phyloP scores from a whole-genome alignment of 2,888 invertebrate species.

The Muschampia plurimacula region DNA sequence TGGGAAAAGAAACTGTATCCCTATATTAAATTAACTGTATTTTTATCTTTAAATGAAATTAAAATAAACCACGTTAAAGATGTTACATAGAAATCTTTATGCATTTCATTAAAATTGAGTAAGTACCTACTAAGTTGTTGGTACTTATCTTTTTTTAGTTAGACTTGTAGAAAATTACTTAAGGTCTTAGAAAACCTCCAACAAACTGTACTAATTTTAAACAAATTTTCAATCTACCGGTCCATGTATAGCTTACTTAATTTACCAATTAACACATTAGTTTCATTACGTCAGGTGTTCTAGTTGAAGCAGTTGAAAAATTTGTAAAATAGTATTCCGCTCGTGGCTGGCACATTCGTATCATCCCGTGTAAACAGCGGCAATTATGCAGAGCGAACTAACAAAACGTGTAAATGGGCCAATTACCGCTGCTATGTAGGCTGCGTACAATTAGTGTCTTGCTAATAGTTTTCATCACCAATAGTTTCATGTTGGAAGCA shows the following conservation, averaged over 20 bases:
- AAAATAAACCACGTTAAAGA: too few relatives aligned
- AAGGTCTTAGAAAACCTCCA: not conserved
- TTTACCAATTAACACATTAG: conserved; percentile 58
- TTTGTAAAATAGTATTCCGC: conserved; percentile 59
- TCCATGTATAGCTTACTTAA: conserved; percentile 44
- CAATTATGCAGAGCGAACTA: conserved; percentile 81
- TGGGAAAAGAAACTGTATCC: too few relatives aligned
- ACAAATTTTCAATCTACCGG: not conserved
- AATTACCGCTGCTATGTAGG: conserved; percentile 84
- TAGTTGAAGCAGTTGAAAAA: conserved; percentile 51
- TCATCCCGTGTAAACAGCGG: conserved; percentile 73
- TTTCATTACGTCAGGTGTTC: conserved; percentile 49
- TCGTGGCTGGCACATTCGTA: conserved; percentile 72
- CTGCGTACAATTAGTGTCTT: conserved; percentile 81
- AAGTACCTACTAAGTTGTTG: too few relatives aligned
- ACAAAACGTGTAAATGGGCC: conserved; percentile 85
- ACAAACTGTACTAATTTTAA: not conserved
- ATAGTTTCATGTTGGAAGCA: conserved; percentile 68
- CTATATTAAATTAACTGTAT: too few relatives aligned
- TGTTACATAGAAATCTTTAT: too few relatives aligned
- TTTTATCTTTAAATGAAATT: too few relatives aligned
- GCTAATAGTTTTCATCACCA: conserved; percentile 85
- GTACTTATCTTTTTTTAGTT: too few relatives aligned
- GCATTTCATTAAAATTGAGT: too few relatives aligned
- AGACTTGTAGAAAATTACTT: too few relatives aligned